These are phyloP conservation scores for Zaprionus inermis DNA, from an alignment of 1,140 invertebrate species.

Conservation along the genomic window DNA sequence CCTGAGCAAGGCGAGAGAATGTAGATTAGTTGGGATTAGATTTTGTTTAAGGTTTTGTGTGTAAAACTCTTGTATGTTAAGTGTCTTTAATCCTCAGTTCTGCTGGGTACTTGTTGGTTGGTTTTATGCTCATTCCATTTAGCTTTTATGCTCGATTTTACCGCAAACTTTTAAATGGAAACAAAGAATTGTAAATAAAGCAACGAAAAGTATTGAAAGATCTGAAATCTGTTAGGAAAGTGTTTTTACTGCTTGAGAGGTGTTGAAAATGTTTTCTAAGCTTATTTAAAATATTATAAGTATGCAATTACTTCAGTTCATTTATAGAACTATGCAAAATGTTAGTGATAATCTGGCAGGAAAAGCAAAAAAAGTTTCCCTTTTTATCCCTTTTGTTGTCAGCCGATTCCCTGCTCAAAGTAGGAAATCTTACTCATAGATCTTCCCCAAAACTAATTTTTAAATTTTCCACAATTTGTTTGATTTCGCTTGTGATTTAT, in stretches of 20 bases:
- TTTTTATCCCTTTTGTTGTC: too few species aligned
- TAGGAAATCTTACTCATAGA: not conserved
- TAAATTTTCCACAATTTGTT: constrained; percentile 27
- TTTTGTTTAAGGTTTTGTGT: not conserved
- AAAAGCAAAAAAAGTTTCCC: too few species aligned
- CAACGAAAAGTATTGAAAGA: not conserved
- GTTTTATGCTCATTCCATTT: not conserved
- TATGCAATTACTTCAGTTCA: not conserved
- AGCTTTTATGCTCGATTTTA: not conserved
- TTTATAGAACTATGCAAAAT: too few species aligned
- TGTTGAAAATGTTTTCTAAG: not conserved
- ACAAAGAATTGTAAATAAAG: not conserved
- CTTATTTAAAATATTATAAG: not conserved
- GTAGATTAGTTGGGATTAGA: constrained; percentile 1
- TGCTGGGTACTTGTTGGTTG: not conserved
- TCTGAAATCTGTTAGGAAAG: not conserved
- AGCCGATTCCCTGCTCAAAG: not conserved
- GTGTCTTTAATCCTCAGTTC: not conserved
- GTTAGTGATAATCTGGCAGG: too few species aligned
- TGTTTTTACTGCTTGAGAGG: not conserved
- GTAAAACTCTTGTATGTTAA: not conserved
- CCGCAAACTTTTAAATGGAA: not conserved
- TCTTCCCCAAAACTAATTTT: not conserved
- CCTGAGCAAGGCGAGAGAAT: constrained; percentile 4
- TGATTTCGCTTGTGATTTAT: constrained; percentile 19